These are phyloP conservation scores for Xenops minutus DNA, from an alignment of 2,797 vertebrate genomes.

Conservation along the genomic window DNA sequence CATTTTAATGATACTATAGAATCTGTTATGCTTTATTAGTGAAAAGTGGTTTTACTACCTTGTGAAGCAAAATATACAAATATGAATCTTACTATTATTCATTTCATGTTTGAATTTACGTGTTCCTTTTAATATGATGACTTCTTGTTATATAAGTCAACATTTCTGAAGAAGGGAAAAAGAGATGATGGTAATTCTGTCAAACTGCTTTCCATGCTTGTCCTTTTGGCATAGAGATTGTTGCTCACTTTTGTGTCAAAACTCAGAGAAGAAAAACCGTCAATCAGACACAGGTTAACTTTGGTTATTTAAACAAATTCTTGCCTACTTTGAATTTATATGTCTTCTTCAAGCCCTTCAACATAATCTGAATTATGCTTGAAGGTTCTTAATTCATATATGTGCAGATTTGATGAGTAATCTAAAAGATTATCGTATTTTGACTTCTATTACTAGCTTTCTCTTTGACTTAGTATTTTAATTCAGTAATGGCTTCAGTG, in stretches of 20 bases:
- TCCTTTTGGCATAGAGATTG: not conserved
- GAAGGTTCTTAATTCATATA: not conserved
- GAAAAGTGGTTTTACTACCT: not conserved
- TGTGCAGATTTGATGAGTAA: not conserved
- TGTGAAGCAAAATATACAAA: not conserved
- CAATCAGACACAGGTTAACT: not conserved
- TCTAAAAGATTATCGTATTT: not conserved
- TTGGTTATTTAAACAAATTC: not conserved
- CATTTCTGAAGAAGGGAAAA: not conserved
- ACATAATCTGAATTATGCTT: not conserved
- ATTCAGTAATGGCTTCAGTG: not conserved
- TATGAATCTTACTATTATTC: not conserved
- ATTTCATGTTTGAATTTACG: not conserved
- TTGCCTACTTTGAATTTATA: not conserved
- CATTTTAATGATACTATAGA: not conserved
- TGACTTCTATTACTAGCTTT: not conserved
- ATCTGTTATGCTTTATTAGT: not conserved
- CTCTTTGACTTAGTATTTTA: not conserved
- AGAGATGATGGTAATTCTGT: not conserved
- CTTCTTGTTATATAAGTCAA: not conserved
- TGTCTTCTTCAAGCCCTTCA: not conserved
- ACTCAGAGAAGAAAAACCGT: not conserved
- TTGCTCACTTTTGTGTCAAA: not conserved
- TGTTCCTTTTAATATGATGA: not conserved
- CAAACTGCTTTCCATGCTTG: not conserved